These are phyloP conservation scores for Dipodomys merriami DNA, from an alignment of 2,113 vertebrate genomes.

Conservation along the genomic window DNA sequence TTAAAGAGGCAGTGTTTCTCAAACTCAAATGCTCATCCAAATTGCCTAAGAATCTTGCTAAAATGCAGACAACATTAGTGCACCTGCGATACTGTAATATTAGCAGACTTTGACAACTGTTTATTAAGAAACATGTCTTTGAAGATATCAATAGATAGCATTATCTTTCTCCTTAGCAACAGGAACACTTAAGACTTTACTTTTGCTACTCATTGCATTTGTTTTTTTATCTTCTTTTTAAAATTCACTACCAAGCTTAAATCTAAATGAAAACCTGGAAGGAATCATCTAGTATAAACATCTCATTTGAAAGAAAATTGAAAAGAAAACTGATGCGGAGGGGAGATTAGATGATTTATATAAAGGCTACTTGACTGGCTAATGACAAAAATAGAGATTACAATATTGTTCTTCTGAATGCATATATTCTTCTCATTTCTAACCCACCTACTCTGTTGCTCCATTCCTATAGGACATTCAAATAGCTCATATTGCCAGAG, in stretches of 20 bases:
- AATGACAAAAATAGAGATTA: not conserved
- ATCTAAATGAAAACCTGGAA: constrained; percentile 3
- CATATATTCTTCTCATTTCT: constrained; percentile 3
- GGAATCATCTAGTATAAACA: not conserved
- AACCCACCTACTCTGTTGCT: not conserved
- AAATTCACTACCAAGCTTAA: constrained; percentile 38
- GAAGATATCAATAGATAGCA: not conserved
- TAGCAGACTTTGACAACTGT: not conserved
- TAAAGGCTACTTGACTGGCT: not conserved
- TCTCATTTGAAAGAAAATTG: not conserved
- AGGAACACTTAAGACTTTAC: not conserved
- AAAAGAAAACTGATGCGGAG: constrained; percentile 29
- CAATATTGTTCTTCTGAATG: not conserved
- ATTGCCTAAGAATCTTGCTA: not conserved
- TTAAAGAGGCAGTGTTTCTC: not conserved
- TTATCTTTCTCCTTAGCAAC: not conserved
- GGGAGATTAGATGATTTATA: not conserved
- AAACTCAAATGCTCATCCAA: not conserved
- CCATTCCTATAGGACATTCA: not conserved
- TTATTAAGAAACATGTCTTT: not conserved
- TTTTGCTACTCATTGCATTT: not conserved
- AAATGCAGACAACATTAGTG: not conserved
- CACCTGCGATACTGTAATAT: not conserved
- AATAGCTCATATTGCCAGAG: not conserved
- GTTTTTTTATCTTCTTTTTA: not conserved